phyloP scores from a whole-genome alignment of 2,888 invertebrate species.

The Adela reaumurella region DNA sequence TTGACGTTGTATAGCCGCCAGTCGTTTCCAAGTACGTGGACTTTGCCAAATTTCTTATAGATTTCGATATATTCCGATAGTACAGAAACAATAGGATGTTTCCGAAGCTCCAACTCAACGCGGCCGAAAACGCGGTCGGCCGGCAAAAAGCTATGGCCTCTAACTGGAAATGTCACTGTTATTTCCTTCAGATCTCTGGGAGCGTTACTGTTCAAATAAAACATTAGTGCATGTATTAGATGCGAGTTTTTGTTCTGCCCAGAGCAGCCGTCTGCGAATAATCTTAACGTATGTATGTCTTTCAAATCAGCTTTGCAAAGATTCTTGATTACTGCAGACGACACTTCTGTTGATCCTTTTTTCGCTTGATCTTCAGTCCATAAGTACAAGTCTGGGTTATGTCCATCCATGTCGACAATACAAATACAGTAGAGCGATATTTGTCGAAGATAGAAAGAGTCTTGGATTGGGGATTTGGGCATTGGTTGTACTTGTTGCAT shows the following conservation, averaged over 20 bases:
- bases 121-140: constrained; percentile 10
- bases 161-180: constrained; percentile 9
- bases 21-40: too few species aligned
- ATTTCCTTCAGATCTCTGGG: constrained; percentile 7
- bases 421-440: constrained; percentile 6
- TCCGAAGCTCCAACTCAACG: constrained; percentile 1
- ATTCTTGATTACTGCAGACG: constrained; percentile 5
- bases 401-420: constrained; percentile 6
- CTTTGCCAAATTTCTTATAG: too few species aligned
- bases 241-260: constrained; percentile 9
- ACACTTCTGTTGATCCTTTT: constrained; percentile 8
- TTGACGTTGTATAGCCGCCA: too few species aligned
- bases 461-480: constrained; percentile 7
- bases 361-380: constrained; percentile 9
- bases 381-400: constrained; percentile 2
- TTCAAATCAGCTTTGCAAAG: constrained; percentile 4
- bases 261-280: constrained; percentile 10
- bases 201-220: constrained; percentile 7
- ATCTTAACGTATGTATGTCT: constrained; percentile 6
- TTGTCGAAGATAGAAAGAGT: constrained; percentile 4
- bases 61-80: too few species aligned
- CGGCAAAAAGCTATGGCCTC: constrained; percentile 13
- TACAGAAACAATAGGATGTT: too few species aligned
- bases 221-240: constrained; percentile 7
- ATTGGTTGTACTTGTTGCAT: constrained; percentile 4